Conservation (phyloP, 2,888 invertebrate species). For the Serripes groenlandicus region DNA sequence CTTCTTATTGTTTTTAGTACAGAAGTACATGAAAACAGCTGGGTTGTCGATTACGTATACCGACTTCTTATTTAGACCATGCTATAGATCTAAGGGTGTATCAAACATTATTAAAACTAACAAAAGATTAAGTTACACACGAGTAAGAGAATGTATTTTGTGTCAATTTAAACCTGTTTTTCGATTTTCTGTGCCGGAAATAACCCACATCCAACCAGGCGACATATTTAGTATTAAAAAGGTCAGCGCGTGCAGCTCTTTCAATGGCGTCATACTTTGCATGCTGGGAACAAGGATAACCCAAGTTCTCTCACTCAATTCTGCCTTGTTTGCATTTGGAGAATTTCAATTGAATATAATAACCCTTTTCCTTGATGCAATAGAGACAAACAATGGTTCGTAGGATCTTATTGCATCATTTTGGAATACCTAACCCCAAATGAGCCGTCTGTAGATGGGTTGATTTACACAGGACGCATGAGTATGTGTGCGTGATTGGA, state of each 20-base stretch:
- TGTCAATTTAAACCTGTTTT: conserved; percentile 55
- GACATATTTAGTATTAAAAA: conserved; percentile 65
- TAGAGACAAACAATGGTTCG: no score
- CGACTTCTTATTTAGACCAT: conserved; percentile 65
- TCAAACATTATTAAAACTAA: conserved; percentile 8
- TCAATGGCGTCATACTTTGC: conserved; percentile 71
- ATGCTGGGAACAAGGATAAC: conserved; percentile 72
- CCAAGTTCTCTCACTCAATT: no score
- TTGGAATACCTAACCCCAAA: no score
- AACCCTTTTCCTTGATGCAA: no score
- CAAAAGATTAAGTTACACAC: conserved; percentile 44
- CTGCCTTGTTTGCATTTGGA: no score
- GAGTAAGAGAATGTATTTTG: conserved; percentile 22
- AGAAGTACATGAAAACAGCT: no score
- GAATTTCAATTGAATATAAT: no score
- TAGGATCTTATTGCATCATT: no score
- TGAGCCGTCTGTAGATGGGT: no score
- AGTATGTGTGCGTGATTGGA: no score
- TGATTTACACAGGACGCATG: no score
- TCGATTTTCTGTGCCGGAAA: conserved; percentile 58
- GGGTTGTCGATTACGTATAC: conserved; percentile 26
- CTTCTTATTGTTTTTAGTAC: no score
- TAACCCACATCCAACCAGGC: conserved; percentile 77
- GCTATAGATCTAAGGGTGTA: conserved; percentile 3
- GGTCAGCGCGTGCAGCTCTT: conserved; percentile 53